A percentile compares a stretch with the other conserved stretches of the same genome.
These are phyloP conservation scores for Corythornis cristatus DNA, from an alignment of 2,113 vertebrate species.

Conservation along the genomic window DNA sequence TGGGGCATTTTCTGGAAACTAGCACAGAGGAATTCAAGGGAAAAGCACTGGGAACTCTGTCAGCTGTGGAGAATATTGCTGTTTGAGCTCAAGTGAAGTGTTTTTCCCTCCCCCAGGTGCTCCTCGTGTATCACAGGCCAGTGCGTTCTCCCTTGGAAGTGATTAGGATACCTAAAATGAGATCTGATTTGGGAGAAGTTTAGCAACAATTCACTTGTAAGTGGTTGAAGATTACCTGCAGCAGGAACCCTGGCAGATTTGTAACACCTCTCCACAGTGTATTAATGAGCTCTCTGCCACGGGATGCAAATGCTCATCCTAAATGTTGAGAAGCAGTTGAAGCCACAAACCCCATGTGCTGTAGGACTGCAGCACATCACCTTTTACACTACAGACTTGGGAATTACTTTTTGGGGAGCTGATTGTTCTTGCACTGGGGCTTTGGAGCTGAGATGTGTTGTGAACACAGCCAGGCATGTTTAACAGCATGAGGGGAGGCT, in stretches of 20 bases:
- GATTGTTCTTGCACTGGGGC: neutral
- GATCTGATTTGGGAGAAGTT: neutral
- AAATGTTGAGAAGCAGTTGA: neutral
- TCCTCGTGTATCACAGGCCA: neutral
- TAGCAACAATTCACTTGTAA: neutral
- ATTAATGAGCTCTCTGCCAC: rapidly evolving
- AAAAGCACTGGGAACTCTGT: neutral
- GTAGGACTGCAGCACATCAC: rapidly evolving
- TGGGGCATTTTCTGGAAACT: neutral
- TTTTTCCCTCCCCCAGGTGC: neutral
- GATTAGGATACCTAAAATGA: neutral
- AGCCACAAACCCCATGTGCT: rapidly evolving
- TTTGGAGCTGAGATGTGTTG: rapidly evolving
- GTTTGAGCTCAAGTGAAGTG: no score
- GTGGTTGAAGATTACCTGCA: neutral
- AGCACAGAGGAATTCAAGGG: neutral
- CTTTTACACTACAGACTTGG: rapidly evolving
- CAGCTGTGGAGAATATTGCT: neutral
- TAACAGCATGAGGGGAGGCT: rapidly evolving
- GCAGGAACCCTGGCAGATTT: neutral
- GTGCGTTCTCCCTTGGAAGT: neutral
- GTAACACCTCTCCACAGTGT: neutral
- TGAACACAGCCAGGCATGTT: rapidly evolving
- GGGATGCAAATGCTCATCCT: neutral
- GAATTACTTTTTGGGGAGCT: neutral